Evolutionary conservation across 2,113 vertebrate genomes (phyloP).

Genomic region (Lophotis ruficrista): DNA sequence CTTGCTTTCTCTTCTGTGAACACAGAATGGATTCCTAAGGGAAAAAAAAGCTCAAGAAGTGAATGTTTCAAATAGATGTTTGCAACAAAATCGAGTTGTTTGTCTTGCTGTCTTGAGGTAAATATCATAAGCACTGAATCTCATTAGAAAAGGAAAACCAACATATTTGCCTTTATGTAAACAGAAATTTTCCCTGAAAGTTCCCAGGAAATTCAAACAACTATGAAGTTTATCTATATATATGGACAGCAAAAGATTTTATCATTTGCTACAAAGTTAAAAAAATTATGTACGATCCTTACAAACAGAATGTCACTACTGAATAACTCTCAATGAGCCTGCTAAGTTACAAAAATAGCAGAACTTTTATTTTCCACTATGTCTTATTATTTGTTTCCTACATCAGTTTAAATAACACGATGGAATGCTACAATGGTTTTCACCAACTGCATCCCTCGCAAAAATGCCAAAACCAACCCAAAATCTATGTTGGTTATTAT

Average conservation of each 20-base stretch:
- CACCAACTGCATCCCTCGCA: neutral
- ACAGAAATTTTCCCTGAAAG: neutral
- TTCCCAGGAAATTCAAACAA: neutral
- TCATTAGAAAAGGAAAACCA: conserved; percentile 24
- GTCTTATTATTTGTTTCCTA: neutral
- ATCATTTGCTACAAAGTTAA: neutral
- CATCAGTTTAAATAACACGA: neutral
- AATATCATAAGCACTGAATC: conserved; percentile 53
- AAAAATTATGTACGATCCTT: neutral
- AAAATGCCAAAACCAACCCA: neutral
- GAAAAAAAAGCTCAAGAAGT: conserved; percentile 46
- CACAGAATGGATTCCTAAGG: conserved; percentile 52
- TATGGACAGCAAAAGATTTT: neutral
- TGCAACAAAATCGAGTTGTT: conserved; percentile 62
- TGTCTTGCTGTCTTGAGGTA: conserved; percentile 62
- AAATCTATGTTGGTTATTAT: neutral
- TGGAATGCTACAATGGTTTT: neutral
- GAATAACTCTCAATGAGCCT: neutral
- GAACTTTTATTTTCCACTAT: neutral
- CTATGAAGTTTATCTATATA: neutral
- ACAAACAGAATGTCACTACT: neutral
- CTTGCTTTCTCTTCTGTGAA: conserved; percentile 72
- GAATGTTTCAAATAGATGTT: conserved; percentile 61
- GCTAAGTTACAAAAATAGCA: neutral
- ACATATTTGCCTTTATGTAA: conserved; percentile 13